These are phyloP conservation scores for Gracilinanus agilis DNA, from an alignment of 2,113 vertebrate genomes.

Conservation along the genomic window DNA sequence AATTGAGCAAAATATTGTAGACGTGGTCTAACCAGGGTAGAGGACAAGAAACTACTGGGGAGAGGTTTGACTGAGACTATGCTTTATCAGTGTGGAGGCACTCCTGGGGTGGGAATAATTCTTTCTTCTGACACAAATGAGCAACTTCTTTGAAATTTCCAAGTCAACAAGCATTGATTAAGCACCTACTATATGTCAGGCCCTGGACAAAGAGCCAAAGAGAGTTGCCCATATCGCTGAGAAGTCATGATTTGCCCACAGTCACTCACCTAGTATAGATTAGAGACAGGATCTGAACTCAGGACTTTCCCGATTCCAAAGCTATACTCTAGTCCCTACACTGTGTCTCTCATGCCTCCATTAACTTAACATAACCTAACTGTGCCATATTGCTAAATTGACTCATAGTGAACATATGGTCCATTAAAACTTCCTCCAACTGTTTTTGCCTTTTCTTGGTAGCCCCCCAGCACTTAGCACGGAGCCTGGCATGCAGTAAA, in stretches of 20 bases:
- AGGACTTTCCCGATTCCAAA: neutral
- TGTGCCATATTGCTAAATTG: neutral
- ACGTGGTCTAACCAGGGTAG: neutral
- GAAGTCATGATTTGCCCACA: neutral
- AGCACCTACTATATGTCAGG: neutral
- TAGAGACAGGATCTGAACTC: neutral
- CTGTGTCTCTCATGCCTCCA: neutral
- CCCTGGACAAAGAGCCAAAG: neutral
- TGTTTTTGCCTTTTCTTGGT: neutral
- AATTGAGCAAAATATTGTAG: neutral
- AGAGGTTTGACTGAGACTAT: neutral
- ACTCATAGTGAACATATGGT: no score
- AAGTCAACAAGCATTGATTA: neutral
- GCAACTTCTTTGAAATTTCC: neutral
- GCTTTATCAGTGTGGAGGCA: neutral
- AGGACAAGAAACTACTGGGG: neutral
- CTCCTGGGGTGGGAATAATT: neutral
- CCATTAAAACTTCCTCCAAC: neutral
- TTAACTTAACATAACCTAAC: neutral
- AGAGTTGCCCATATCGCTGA: neutral
- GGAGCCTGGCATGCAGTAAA: neutral
- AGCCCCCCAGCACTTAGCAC: no score
- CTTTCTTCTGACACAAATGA: neutral
- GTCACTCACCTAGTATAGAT: neutral
- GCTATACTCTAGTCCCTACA: neutral